Base-by-base conservation (phyloP, 2,797 vertebrate genomes). In the Otus scops region DNA sequence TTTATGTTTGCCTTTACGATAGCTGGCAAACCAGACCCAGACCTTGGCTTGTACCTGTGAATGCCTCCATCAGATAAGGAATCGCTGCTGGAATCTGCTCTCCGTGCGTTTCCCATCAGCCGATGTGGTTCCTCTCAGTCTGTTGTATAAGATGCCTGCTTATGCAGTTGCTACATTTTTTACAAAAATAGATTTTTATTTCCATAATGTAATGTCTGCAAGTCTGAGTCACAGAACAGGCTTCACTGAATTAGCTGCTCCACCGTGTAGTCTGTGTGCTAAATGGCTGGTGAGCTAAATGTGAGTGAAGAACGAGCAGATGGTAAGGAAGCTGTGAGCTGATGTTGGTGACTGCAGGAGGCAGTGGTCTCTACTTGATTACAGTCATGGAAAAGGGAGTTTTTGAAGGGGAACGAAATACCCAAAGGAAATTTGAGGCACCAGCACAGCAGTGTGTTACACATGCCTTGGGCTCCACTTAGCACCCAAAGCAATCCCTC, bases 401-500 rank as follows among this genome's bases (percentile, higher is more conserved):
- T 77, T 89, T 50, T 45, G 53, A 68, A 18, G 50, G 34, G 45
- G n/a, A 65, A 30, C 8, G 1, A 26, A 68, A 41, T 38, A 12
- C n/a, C 38, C 36, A 11, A 17, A 45, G 60, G 70, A 54, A 36
- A 18, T 53, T 13, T 6, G 19, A 20, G 23, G 22, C 34, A 20
- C 11, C n/a, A 38, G 61, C 36, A 60, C 32, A 61, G 71, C 41
- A 9, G 36, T 4, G 11, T 74, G 28, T 45, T 41, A 19, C 20
- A 5, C 13, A 1, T 34, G 23, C 24, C 45, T 60, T 41, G 17
- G 65, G n/a, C 14, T 45, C 11, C 6, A 11, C 47, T 38, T 30
- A 8, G 30, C 17, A 45, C 7, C 32, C 61, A 30, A 5, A 65
- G 47, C 0, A 0, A 57, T 56, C 20, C 21, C 15, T 85, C 47